Base-by-base conservation (phyloP, 2,888 invertebrate genomes). In the Erebia palarica region DNA sequence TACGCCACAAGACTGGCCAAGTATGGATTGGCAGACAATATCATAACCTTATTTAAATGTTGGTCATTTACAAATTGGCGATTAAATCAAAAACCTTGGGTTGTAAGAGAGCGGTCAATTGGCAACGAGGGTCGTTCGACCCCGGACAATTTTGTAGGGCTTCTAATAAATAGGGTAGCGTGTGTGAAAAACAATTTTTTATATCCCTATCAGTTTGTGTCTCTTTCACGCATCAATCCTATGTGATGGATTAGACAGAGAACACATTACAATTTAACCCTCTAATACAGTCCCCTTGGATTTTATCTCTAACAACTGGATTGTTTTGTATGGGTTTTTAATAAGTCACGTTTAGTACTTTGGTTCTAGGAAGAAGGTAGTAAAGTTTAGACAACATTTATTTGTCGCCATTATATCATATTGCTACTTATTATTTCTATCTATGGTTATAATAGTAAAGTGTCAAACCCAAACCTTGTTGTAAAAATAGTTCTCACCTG, bases 81-180 rank as follows among this genome's bases (percentile, higher is more conserved):
- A 53, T 5, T 42, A 49, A 55, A 49, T n/a, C 65, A 63, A 27
- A 55, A 65, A 70, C 58, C 58, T 61, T 65, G 65, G 59, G 60
- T 55, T 11, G n/a, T 21, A 21, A 42, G 11, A 53, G 42, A 61
- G 44, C 55, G 63, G 69, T 69, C 69, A 66, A 59, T 59, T 53
- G 16, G n/a, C 59, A 53, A 18, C 51, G 57, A 63, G 63, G 47
- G 65, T 57, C 57, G 57, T 16, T 18, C 27, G 55, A 68, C 27
- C 51, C 53, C 61, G 47, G 13, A 55, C n/a, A 51, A n/a, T n/a
- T n/a, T n/a, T 68, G 58, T 65, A 65, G 44, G 65, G 61, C 51
- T 70, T 68, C 68, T 65, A 65, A 69, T 63, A 66, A 27, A 59
- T 64, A 36, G 47, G 68, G 36, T 71, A 64, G 57, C 49, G 58